A percentile compares a stretch with the other conserved stretches of the same genome.
Conservation (phyloP, 2,113 vertebrate genomes). For the Cacatua alba region DNA sequence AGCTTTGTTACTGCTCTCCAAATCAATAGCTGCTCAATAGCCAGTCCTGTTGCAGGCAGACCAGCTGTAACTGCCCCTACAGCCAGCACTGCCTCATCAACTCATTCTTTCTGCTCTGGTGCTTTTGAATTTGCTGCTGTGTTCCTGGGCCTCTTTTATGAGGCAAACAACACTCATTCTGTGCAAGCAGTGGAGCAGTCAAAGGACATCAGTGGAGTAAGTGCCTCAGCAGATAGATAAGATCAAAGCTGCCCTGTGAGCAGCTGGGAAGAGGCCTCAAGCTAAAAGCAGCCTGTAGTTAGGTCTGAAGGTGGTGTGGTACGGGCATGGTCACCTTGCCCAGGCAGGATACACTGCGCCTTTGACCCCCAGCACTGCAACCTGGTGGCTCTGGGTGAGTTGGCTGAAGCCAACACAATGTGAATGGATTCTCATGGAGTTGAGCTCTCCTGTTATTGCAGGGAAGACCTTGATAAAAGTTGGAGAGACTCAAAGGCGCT, state of each 20-base stretch:
- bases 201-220: not conserved
- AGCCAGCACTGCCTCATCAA: not conserved
- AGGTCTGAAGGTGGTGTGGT: not conserved
- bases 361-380: not conserved
- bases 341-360: not conserved
- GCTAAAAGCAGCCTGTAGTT: not conserved
- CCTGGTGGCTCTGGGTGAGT: not conserved
- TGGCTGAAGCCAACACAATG: not conserved
- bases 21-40: slow-evolving; percentile 46
- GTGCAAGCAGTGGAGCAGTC: not conserved
- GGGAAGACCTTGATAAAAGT: slow-evolving; percentile 91
- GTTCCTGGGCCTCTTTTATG: slow-evolving; percentile 16
- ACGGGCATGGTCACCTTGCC: not conserved
- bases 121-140: slow-evolving; percentile 60
- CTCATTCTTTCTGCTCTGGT: slow-evolving; percentile 51
- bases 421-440: not conserved
- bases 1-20: not conserved
- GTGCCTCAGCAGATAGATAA: slow-evolving; percentile 5
- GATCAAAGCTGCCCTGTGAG: slow-evolving; percentile 27
- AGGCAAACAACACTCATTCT: not conserved
- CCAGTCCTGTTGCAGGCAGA: not conserved
- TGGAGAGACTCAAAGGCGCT: slow-evolving; percentile 87
- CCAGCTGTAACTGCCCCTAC: slow-evolving; percentile 2
- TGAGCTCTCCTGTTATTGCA: slow-evolving; percentile 57
- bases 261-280: not conserved